These are phyloP conservation scores for Argyra leucocephala DNA, from an alignment of 2,888 invertebrate genomes.

Conservation along the genomic window DNA sequence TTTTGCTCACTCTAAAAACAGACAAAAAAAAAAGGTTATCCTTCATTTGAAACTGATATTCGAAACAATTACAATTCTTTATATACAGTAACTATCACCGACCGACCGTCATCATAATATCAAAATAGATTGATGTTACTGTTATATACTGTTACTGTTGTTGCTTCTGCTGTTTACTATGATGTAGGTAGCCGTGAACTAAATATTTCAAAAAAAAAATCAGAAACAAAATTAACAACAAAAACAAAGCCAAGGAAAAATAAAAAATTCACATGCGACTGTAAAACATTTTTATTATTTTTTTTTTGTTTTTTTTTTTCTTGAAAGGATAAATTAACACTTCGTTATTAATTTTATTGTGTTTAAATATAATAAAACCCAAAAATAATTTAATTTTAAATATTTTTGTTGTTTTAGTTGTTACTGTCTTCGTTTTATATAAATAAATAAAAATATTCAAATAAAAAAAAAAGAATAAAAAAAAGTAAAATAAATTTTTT, in stretches of 20 bases:
- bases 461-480: no score
- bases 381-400: conserved; percentile 9
- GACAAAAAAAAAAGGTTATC: neutral
- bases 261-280: neutral
- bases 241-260: neutral
- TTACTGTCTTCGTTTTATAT: no score
- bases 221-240: neutral
- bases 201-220: neutral
- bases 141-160: neutral
- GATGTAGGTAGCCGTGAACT: neutral
- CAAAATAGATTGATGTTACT: no score
- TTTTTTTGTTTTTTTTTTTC: no score
- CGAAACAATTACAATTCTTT: no score
- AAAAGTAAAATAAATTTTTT: no score
- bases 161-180: neutral
- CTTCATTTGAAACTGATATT: neutral
- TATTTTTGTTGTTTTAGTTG: no score
- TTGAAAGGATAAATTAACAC: conserved; percentile 35
- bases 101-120: no score
- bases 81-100: no score
- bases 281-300: neutral
- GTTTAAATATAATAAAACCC: conserved; percentile 27
- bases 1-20: neutral
- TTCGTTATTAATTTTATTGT: conserved; percentile 42
- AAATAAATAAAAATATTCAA: no score